Base-by-base conservation (phyloP, 2,888 invertebrate species). In the Eueremaeus valkanovi region DNA sequence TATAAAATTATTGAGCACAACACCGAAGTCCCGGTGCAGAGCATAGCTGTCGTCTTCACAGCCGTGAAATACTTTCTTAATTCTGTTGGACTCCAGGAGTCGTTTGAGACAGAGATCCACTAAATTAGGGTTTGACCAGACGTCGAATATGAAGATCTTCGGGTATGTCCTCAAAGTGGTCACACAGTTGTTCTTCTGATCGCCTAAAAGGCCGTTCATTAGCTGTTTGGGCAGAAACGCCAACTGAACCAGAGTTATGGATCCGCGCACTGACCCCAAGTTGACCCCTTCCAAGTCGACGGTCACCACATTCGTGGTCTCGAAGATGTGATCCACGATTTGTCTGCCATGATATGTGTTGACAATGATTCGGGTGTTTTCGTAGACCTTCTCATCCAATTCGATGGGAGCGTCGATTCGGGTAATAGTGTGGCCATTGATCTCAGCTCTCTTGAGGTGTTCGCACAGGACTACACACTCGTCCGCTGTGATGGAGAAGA, bases 211-310 rank as follows among this genome's bases (percentile, higher is more conserved):
- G 18, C 11, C 72, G 49, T 18, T 72, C 51, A 51, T 72, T 6
- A 72, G 51, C 21, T 68, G 72, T 29, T 45, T 72, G 3, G 73
- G 55, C 24, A 73, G 70, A 21, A 40, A 73, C 2, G 73, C 73
- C 42, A 73, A 36, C n/a, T 73, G 73, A 63, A 66, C 45, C 13
- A 75, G 27, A 21, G 75, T 75, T n/a, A 75, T 61, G 2, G 45
- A 29, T 8, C 75, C 75, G 21, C 63, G 27, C 21, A 49, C 49
- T 0, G 72, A 72, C 16, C 75, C 75, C 5, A 75, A 51, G 42
- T 75, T 73, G 0, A 73, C 73, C 5, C 75, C 75, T 45, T 75
- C 75, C 21, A 61, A 75, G 63, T 75, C 75, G n/a, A 75, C 33
- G 21, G 73, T 63, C 0, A 75, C 73, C n/a, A 73, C 63, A 33